Conservation (phyloP, 1,140 invertebrate genomes). For the Dryas iulia region DNA sequence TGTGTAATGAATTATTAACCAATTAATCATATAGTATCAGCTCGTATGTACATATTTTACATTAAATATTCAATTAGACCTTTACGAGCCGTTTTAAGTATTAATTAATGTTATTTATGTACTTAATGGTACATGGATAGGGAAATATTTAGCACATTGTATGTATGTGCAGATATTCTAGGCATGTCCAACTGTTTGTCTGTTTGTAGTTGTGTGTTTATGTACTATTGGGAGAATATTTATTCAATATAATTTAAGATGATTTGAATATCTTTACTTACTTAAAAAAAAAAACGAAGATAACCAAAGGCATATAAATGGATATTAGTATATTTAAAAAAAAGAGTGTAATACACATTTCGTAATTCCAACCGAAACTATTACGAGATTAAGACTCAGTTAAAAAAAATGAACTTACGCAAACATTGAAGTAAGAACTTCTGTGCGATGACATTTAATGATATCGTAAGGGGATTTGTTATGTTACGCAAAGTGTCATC, state of each 20-base stretch:
- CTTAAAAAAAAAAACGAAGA: no score
- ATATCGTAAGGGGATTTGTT: not conserved
- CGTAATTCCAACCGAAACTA: not conserved
- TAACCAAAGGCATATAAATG: no score
- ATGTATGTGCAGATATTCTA: not conserved
- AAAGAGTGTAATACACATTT: no score
- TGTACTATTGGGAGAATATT: no score
- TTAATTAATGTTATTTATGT: not conserved
- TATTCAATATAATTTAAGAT: no score
- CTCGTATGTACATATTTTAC: not conserved
- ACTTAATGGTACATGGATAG: not conserved
- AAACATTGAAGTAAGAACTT: not conserved
- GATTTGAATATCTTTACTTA: no score
- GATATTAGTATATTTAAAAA: no score
- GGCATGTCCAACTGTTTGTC: not conserved
- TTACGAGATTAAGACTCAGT: not conserved
- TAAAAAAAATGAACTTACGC: not conserved
- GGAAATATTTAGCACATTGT: not conserved
- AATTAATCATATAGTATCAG: not conserved
- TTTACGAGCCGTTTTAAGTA: not conserved
- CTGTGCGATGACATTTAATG: not conserved
- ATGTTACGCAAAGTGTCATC: not conserved
- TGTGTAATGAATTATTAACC: not conserved
- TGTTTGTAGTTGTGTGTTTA: no score
- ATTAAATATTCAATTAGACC: not conserved